A percentile compares a stretch with the other conserved stretches of the same genome.
These are phyloP conservation scores for Barypeithes pellucidus DNA, from an alignment of 2,888 invertebrate species.

Conservation along the genomic window DNA sequence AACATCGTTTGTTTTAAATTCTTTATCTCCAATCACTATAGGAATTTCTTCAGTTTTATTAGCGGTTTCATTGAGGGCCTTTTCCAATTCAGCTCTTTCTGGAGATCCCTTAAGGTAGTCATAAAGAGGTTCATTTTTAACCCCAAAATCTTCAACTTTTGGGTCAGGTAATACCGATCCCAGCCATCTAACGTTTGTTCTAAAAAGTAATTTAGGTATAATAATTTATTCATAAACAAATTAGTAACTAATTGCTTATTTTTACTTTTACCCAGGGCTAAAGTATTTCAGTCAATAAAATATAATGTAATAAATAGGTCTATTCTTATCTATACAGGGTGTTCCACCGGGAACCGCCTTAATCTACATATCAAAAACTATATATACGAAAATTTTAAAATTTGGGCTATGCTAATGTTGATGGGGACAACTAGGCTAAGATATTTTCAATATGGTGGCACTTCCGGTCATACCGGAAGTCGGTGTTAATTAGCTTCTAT, in stretches of 20 bases:
- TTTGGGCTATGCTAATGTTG: too few species aligned
- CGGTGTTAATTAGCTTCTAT: too few species aligned
- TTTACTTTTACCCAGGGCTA: background rate
- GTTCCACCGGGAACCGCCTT: too few species aligned
- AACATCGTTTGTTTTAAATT: conserved; percentile 82
- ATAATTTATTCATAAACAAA: conserved; percentile 10
- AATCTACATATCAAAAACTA: too few species aligned
- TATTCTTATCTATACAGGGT: too few species aligned
- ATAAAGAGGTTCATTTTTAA: conserved; percentile 87
- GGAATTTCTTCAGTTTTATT: conserved; percentile 88
- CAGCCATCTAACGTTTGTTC: conserved; percentile 71
- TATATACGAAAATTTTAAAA: too few species aligned
- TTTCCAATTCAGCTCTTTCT: conserved; percentile 84
- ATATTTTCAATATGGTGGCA: too few species aligned
- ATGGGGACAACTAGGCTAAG: too few species aligned
- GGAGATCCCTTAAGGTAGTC: conserved; percentile 87
- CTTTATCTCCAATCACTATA: conserved; percentile 95
- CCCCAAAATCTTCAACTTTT: conserved; percentile 78
- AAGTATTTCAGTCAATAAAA: too few species aligned
- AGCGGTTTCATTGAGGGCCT: conserved; percentile 79
- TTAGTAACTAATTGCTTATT: background rate
- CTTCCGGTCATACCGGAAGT: too few species aligned
- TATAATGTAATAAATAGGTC: too few species aligned
- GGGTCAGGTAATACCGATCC: conserved; percentile 79
- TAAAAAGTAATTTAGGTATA: conserved; percentile 54